These are phyloP conservation scores for Saguinus midas DNA, from an alignment of 2,113 vertebrate species.

Conservation along the genomic window DNA sequence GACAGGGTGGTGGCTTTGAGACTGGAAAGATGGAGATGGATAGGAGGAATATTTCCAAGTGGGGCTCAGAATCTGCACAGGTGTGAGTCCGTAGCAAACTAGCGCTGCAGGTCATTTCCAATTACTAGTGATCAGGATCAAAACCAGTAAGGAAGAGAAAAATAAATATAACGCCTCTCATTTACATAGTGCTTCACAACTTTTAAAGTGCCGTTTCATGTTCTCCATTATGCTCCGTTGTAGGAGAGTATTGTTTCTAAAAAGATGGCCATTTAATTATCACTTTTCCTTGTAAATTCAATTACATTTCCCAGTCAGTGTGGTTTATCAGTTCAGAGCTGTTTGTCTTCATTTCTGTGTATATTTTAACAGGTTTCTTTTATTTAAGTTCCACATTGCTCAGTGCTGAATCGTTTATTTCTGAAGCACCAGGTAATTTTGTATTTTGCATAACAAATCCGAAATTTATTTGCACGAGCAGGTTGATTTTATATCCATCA, in stretches of 20 bases:
- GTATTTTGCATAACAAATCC: constrained; percentile 13
- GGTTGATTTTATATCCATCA: constrained; percentile 4
- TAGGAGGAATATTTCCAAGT: neutral
- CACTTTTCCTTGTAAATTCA: constrained; percentile 52
- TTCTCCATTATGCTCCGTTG: neutral
- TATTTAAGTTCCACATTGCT: constrained; percentile 1
- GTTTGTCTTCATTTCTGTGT: constrained; percentile 39
- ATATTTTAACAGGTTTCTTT: constrained; percentile 44
- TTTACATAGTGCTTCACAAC: neutral
- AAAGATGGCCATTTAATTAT: constrained; percentile 49
- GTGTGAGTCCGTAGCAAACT: neutral
- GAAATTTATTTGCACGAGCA: constrained; percentile 31
- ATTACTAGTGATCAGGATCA: neutral
- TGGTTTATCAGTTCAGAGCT: constrained; percentile 21
- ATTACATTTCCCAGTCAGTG: constrained; percentile 10
- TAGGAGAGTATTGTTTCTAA: constrained; percentile 2
- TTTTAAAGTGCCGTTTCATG: neutral
- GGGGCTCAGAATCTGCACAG: neutral
- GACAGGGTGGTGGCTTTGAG: neutral
- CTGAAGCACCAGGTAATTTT: constrained; percentile 47
- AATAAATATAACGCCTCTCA: neutral
- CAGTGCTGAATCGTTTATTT: neutral
- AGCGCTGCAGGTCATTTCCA: neutral
- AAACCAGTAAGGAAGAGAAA: neutral
- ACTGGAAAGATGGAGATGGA: neutral